Percentiles rank a stretch among this genome's conserved stretches.
Evolutionary conservation across 2,888 invertebrate genomes (phyloP).

Genomic region (Parasteatoda lunata): DNA sequence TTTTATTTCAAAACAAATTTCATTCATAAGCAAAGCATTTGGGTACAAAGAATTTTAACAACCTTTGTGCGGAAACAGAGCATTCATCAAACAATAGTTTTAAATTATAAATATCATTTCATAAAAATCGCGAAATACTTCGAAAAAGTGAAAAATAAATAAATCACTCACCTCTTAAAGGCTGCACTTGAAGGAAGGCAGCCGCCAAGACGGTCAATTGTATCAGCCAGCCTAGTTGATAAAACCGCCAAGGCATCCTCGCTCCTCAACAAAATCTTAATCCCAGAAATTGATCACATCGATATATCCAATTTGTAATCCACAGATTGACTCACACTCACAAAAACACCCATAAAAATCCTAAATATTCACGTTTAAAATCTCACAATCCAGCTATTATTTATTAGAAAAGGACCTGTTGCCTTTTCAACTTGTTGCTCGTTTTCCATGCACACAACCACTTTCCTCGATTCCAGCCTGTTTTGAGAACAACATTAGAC

Average conservation of each 20-base stretch:
- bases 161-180: conserved; percentile 19
- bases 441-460: neutral
- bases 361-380: neutral
- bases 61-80: too few relatives aligned
- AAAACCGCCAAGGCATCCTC: conserved; percentile 45
- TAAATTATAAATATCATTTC: too few relatives aligned
- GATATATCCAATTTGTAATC: conserved; percentile 11
- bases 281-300: neutral
- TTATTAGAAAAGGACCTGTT: neutral
- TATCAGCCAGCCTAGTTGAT: conserved; percentile 44
- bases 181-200: conserved; percentile 8
- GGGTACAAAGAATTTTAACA: too few relatives aligned
- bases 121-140: neutral
- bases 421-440: neutral
- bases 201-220: conserved; percentile 51
- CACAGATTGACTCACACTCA: conserved; percentile 25
- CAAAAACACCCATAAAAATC: conserved; percentile 10
- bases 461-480: neutral
- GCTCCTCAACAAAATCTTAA: neutral
- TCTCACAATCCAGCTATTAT: neutral
- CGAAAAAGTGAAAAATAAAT: neutral
- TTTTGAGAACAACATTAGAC: neutral
- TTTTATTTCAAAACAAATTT: too few relatives aligned
- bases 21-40: too few relatives aligned
- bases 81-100: too few relatives aligned